A percentile compares a stretch with the other conserved stretches of the same genome.
Evolutionary conservation across 2,113 vertebrate genomes (phyloP).

Genomic region (Reinhardtius hippoglossoides): DNA sequence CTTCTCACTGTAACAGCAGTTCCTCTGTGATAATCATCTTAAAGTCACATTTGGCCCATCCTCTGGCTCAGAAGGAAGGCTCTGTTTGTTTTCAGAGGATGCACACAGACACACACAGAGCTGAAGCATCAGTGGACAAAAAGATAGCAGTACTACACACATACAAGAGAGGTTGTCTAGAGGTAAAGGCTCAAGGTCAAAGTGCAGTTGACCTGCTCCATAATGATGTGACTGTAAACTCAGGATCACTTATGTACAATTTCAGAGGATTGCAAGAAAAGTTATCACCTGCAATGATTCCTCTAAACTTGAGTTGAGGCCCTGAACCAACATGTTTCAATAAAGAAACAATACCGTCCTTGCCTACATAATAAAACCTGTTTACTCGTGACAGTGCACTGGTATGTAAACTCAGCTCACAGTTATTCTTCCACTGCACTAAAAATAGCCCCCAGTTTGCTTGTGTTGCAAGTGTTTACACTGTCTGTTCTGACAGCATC

Average conservation of each 20-base stretch:
- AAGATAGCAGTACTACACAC: neutral
- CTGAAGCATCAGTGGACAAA: neutral
- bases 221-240: neutral
- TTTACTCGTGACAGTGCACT: conserved; percentile 16
- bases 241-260: neutral
- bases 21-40: conserved; percentile 61
- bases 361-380: neutral
- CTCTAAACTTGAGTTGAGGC: neutral
- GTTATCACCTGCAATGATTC: neutral
- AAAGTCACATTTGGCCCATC: conserved; percentile 42
- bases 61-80: conserved; percentile 53
- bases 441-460: conserved; percentile 45
- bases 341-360: conserved; percentile 16
- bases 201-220: neutral
- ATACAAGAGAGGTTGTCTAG: neutral
- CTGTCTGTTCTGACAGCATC: conserved; percentile 18
- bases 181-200: conserved; percentile 17
- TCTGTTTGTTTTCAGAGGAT: conserved; percentile 62
- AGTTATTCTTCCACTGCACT: conserved; percentile 14
- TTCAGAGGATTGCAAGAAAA: neutral
- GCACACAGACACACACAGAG: conserved; percentile 34
- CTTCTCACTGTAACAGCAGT: conserved; percentile 26
- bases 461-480: conserved; percentile 28
- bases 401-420: conserved; percentile 39
- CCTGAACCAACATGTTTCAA: neutral